phyloP scores from a whole-genome alignment of 2,113 vertebrate species.

The Istiophorus platypterus region DNA sequence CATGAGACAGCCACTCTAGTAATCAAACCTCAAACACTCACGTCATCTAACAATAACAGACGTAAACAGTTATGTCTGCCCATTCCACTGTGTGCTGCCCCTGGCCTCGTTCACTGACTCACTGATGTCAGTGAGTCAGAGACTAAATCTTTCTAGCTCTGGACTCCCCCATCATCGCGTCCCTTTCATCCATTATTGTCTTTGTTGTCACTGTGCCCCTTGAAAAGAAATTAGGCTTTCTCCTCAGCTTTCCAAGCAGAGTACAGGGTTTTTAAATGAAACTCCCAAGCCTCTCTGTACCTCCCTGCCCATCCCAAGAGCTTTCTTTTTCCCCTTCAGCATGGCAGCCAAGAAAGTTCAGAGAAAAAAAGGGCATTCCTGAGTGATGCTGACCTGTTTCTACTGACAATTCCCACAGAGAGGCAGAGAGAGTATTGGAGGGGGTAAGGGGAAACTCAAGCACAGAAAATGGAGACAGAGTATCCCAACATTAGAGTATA shows the following conservation, averaged over 20 bases:
- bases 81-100: conserved; percentile 21
- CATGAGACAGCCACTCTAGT: conserved; percentile 17
- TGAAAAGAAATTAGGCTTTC: neutral
- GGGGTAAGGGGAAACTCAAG: neutral
- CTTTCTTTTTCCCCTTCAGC: neutral
- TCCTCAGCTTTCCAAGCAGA: conserved; percentile 7
- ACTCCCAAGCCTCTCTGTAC: neutral
- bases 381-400: conserved; percentile 46
- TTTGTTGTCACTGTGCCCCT: neutral
- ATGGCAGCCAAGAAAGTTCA: conserved; percentile 21
- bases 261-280: conserved; percentile 3
- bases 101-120: conserved; percentile 19
- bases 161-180: neutral
- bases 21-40: conserved; percentile 43
- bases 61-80: conserved; percentile 59
- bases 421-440: neutral
- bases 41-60: conserved; percentile 55
- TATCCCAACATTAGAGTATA: neutral
- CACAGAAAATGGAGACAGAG: neutral
- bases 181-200: neutral
- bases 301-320: conserved; percentile 23
- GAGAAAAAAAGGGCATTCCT: conserved; percentile 39
- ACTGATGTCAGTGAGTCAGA: conserved; percentile 11
- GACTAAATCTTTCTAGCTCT: neutral
- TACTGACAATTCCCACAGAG: conserved; percentile 31